Evolutionary conservation across 1,140 invertebrate genomes (phyloP), one percentile per base, ranked within the genome.

Genomic region (Drosophila navojoa): DNA sequence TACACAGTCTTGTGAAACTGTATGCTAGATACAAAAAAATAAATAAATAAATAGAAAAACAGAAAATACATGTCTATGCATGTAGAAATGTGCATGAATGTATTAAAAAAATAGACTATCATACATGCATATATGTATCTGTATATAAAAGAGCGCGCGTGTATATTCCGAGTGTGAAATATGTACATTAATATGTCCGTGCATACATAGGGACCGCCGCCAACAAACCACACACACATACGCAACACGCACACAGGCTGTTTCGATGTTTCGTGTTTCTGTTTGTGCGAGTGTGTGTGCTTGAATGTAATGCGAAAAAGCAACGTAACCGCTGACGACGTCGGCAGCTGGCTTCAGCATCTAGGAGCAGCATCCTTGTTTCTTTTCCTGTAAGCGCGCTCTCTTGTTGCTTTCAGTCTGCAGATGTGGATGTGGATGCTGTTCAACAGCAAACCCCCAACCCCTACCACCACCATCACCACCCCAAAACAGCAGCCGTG

Each of bases 301-400:
- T 44, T 70, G 44, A 44, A 52, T 58, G 38, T 54, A 52, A 72
- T 67, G 62, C 32, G 54, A 79, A 71, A 66, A 69, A 59, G 66
- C 71, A 85, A 85, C 84, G 82, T 86, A 86, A 86, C 84, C 84
- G 76, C 79, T 87, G 82, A 67, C 71, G 50, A 57, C 57, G 68
- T 67, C 61, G 68, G 76, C 82, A 86, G 78, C 53, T 69, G 27
- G 58, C 61, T 62, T 50, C 49, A 59, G 64, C 57, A 78, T 61
- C 63, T 22, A 73, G 71, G 49, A 72, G 61, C 57, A 84, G 66
- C 76, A 87, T 87, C 78, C 78, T 80, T 80, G 61, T 81, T 82
- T 81, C 73, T 57, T 81, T 82, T 86, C 82, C 82, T 86, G 82
- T 53, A 52, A 63, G 47, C 61, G 45, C 74, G 58, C 60, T 78